Base-by-base conservation (phyloP, 35 echinoderm and acorn worm genomes). In the Holothuria glaberrima region DNA sequence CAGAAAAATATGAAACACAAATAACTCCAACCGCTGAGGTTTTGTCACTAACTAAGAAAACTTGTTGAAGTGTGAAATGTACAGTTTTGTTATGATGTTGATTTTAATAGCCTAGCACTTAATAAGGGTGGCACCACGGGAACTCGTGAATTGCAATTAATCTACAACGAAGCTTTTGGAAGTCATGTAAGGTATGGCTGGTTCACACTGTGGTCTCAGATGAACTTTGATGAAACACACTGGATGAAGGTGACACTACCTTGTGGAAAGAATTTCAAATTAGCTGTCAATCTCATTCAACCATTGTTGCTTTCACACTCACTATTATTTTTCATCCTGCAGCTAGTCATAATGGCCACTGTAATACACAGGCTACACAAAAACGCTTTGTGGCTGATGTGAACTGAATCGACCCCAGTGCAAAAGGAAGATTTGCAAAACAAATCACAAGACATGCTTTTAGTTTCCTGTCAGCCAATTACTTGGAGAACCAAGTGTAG, bases 21-120 rank as follows among this genome's bases (percentile, higher is more conserved):
- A 78, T 78, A 78, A 78, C 74, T 27, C 38, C 74, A 48, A 24
- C 29, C 2, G 74, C 10, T 48, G 27, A 48, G 35, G 50, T 78
- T 78, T 78, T 78, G 74, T 78, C 74, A 78, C 74, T 78, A 21
- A 52, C 21, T 48, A 22, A 25, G 9, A 28, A 50, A 78, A 56
- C 72, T 33, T 78, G 41, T 78, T 48, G 17, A 35, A 78, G 74
- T 78, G 74, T 78, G 44, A 78, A 78, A 78, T 78, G 74, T 25
- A n/a, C n/a, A 78, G 74, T 78, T 78, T 78, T 78, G 74, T 78
- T 78, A 78, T 22, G 10, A 28, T 78, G 74, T 78, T 48, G 44
- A 48, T 48, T 78, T 48, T 41, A 48, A 78, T 78, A 78, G 74
- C 74, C 74, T 78, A 4, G 36, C 74, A 48, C 50, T 74, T 78